Conservation (phyloP, 2,113 vertebrate genomes). For the Narcine bancroftii region DNA sequence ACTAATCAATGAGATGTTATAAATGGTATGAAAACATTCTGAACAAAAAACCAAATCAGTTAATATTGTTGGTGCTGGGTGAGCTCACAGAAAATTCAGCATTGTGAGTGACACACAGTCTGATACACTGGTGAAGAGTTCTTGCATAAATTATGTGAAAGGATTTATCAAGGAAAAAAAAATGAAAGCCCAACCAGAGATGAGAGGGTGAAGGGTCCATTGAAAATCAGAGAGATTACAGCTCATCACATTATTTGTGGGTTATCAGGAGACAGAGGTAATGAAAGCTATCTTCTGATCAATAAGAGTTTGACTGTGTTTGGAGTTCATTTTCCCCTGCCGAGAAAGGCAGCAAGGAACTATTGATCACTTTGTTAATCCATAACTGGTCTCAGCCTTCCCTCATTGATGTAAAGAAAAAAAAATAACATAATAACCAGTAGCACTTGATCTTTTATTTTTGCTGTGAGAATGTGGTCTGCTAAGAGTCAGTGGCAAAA, state of each 20-base stretch:
- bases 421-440: constrained; percentile 79
- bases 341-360: constrained; percentile 77
- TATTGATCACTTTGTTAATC: constrained; percentile 95
- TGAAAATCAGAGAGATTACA: constrained; percentile 92
- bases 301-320: constrained; percentile 95
- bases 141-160: constrained; percentile 52
- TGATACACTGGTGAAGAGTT: constrained; percentile 52
- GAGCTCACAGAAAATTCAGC: neutral
- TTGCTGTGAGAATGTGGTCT: constrained; percentile 52
- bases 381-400: constrained; percentile 85
- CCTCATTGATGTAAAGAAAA: constrained; percentile 65
- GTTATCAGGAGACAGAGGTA: constrained; percentile 85
- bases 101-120: constrained; percentile 51
- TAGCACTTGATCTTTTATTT: constrained; percentile 79
- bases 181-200: constrained; percentile 57
- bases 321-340: constrained; percentile 93
- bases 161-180: constrained; percentile 46
- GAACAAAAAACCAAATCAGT: neutral
- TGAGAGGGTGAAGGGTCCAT: constrained; percentile 68
- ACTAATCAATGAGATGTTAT: constrained; percentile 18
- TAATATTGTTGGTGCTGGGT: neutral
- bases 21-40: neutral
- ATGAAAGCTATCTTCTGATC: constrained; percentile 83
- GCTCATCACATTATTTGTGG: constrained; percentile 91
- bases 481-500: constrained; percentile 21